These are phyloP conservation scores for Stictonetta naevosa DNA, from an alignment of 2,113 vertebrate species.

Conservation along the genomic window DNA sequence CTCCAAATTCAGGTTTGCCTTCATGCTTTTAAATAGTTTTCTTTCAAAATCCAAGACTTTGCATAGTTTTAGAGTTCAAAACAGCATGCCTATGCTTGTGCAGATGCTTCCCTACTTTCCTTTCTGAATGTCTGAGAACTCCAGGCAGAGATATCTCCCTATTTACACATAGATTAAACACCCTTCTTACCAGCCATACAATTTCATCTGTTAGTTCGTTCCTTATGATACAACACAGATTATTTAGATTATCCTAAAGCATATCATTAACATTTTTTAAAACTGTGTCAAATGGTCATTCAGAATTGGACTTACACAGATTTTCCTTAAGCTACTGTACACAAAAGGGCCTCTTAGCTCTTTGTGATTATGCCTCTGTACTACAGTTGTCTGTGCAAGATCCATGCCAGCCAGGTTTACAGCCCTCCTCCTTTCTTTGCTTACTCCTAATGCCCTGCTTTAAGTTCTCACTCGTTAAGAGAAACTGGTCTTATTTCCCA, in stretches of 20 bases:
- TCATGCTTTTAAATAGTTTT: background rate
- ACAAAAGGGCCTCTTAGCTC: background rate
- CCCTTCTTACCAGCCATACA: background rate
- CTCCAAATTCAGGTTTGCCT: background rate
- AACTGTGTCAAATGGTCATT: background rate
- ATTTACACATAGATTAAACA: background rate
- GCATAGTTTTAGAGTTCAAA: background rate
- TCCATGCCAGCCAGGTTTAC: background rate
- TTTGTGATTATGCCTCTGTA: background rate
- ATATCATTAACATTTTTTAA: background rate
- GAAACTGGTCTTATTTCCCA: background rate
- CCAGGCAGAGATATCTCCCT: background rate
- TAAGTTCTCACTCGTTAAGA: background rate
- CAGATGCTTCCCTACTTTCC: background rate
- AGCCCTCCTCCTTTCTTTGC: background rate
- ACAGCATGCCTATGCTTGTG: background rate
- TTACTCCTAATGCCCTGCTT: background rate
- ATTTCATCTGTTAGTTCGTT: background rate
- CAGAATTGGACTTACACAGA: background rate
- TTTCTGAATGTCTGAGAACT: background rate
- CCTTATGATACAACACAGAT: background rate
- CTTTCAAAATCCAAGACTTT: background rate
- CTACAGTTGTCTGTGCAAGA: background rate
- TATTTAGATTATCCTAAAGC: background rate
- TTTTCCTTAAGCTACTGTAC: background rate